phyloP scores from a whole-genome alignment of 1,140 invertebrate genomes.

The Hyles euphorbiae region DNA sequence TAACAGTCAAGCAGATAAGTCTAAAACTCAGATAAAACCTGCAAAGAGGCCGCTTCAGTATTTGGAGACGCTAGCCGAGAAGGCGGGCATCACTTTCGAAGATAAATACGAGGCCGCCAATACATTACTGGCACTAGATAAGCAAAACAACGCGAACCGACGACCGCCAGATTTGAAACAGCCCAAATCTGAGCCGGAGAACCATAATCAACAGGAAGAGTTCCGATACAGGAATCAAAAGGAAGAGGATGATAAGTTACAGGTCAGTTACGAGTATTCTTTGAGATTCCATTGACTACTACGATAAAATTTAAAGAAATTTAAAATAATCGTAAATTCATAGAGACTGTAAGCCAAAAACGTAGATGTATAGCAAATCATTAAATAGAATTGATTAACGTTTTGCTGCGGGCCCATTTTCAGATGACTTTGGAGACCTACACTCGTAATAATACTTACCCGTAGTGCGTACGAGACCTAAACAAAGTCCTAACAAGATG shows the following conservation, averaged over 20 bases:
- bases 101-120: conserved; percentile 81
- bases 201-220: conserved; percentile 46
- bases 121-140: conserved; percentile 75
- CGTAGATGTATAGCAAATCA: no score
- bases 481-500: no score
- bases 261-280: conserved; percentile 34
- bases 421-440: no score
- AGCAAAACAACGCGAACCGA: conserved; percentile 60
- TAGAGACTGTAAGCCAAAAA: no score
- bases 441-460: no score
- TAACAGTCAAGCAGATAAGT: conserved; percentile 40
- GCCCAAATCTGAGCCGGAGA: conserved; percentile 56
- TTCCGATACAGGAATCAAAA: conserved; percentile 63
- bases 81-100: conserved; percentile 80
- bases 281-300: no score
- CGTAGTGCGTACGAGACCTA: no score
- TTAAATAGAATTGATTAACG: no score
- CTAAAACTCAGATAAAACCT: conserved; percentile 41
- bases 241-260: conserved; percentile 67
- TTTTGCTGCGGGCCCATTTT: no score
- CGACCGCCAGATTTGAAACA: conserved; percentile 54
- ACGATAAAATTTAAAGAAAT: no score
- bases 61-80: conserved; percentile 80
- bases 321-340: no score
- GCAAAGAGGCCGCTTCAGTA: conserved; percentile 78